A percentile compares a stretch with the other conserved stretches of the same genome.
Conservation (phyloP, 2,888 invertebrate species). For the Harpagoxenus sublaevis region DNA sequence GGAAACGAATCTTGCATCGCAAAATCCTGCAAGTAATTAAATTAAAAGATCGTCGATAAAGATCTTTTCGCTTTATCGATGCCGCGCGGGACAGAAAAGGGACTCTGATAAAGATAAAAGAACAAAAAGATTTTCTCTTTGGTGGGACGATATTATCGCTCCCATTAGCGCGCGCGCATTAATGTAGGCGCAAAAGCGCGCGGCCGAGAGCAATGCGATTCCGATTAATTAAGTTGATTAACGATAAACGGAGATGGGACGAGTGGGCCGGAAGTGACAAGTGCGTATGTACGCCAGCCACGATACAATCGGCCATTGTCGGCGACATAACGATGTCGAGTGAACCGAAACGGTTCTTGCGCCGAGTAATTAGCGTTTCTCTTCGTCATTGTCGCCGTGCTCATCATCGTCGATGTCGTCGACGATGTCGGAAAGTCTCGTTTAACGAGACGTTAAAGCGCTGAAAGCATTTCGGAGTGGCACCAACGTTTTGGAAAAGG, state of each 20-base stretch:
- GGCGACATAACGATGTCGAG: conserved; percentile 35
- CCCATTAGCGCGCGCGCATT: conserved; percentile 41
- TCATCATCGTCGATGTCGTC: conserved; percentile 38
- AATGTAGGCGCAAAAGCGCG: conserved; percentile 39
- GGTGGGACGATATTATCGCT: conserved; percentile 25
- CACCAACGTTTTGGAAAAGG: conserved; percentile 15
- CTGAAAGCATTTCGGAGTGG: conserved; percentile 27
- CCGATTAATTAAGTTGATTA: conserved; percentile 57
- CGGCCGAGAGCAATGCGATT: conserved; percentile 48
- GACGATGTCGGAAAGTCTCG: conserved; percentile 53
- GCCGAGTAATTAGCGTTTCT: conserved; percentile 68
- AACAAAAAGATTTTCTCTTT: conserved; percentile 46
- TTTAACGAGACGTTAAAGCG: conserved; percentile 68
- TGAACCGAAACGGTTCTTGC: conserved; percentile 65
- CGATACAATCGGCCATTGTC: conserved; percentile 68
- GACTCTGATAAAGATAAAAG: conserved; percentile 35
- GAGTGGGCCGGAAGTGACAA: conserved; percentile 55
- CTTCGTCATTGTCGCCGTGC: conserved; percentile 49
- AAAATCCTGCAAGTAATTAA: conserved; percentile 15
- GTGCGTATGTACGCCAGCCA: conserved; percentile 40
- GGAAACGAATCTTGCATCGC: neutral
- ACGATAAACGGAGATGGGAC: conserved; percentile 47
- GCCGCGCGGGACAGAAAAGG: neutral
- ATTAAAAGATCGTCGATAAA: conserved; percentile 31
- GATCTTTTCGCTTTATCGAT: conserved; percentile 35